Conservation (phyloP, 2,797 vertebrate species). For the Sternotherus odoratus region DNA sequence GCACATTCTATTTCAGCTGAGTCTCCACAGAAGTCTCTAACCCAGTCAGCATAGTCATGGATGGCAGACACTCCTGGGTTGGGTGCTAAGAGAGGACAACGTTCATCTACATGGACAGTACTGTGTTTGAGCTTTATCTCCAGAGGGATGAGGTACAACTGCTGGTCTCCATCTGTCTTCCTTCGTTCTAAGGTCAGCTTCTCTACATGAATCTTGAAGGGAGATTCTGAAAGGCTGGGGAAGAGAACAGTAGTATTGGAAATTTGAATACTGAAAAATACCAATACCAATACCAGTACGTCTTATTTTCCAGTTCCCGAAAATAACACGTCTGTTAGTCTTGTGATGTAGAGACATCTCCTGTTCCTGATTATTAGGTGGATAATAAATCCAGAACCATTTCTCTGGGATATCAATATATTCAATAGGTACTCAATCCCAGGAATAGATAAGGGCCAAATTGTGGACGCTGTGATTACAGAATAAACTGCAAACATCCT, state of each 20-base stretch:
- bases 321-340: neutral
- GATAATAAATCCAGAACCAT: neutral
- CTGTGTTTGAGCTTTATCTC: conserved; percentile 93
- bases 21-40: conserved; percentile 74
- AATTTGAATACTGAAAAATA: too few species aligned
- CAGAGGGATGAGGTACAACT: conserved; percentile 86
- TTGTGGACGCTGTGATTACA: neutral
- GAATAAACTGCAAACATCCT: neutral
- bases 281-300: too few species aligned
- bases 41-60: conserved; percentile 92
- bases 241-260: neutral
- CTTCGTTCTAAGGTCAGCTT: conserved; percentile 84
- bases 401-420: neutral
- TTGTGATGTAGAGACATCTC: neutral
- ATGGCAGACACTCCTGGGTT: conserved; percentile 87
- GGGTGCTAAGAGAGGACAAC: conserved; percentile 88
- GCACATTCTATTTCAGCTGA: conserved; percentile 80
- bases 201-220: conserved; percentile 92
- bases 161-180: conserved; percentile 73
- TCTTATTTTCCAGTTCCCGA: too few species aligned
- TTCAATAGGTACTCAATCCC: neutral
- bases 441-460: neutral
- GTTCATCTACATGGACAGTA: conserved; percentile 81
- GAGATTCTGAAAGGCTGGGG: conserved; percentile 85
- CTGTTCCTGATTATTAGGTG: neutral